A percentile compares a stretch with the other conserved stretches of the same genome.
These are phyloP conservation scores for Drosophila birchii DNA, from an alignment of 2,888 invertebrate genomes.

Conservation along the genomic window DNA sequence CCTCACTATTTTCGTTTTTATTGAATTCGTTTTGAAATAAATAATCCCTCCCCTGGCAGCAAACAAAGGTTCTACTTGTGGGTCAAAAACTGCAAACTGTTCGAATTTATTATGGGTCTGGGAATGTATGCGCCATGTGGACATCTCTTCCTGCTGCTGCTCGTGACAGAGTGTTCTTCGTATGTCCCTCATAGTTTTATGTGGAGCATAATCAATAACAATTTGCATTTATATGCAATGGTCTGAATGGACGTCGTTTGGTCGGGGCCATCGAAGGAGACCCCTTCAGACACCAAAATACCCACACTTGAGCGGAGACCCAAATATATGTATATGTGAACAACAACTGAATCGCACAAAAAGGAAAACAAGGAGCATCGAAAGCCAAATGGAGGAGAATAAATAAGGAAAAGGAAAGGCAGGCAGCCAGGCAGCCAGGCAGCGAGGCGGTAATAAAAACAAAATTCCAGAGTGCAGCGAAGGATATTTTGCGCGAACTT, in stretches of 20 bases:
- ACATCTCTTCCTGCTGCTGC: not conserved
- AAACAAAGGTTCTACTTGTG: conserved; percentile 32
- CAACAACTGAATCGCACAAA: conserved; percentile 23
- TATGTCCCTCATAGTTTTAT: conserved; percentile 58
- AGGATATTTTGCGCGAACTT: conserved; percentile 41
- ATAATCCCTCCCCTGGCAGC: not conserved
- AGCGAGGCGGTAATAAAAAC: conserved; percentile 50
- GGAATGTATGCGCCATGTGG: conserved; percentile 20
- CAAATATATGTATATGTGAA: conserved; percentile 28
- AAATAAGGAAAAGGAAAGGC: conserved; percentile 44
- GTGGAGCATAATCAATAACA: conserved; percentile 75
- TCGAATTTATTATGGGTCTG: conserved; percentile 49
- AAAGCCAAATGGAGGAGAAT: conserved; percentile 40
- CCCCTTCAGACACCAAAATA: conserved; percentile 32
- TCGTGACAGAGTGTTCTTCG: conserved; percentile 39
- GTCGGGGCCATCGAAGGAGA: conserved; percentile 11
- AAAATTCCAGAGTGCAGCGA: conserved; percentile 49
- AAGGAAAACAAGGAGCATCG: conserved; percentile 37
- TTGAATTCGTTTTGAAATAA: conserved; percentile 39
- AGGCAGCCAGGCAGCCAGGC: conserved; percentile 21
- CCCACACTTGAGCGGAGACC: conserved; percentile 34
- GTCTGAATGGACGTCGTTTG: conserved; percentile 44
- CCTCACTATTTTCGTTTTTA: conserved; percentile 8
- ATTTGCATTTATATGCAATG: conserved; percentile 70
- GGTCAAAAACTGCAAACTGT: conserved; percentile 49